Conservation (phyloP, 2,797 vertebrate species). For the Semotilus atromaculatus region DNA sequence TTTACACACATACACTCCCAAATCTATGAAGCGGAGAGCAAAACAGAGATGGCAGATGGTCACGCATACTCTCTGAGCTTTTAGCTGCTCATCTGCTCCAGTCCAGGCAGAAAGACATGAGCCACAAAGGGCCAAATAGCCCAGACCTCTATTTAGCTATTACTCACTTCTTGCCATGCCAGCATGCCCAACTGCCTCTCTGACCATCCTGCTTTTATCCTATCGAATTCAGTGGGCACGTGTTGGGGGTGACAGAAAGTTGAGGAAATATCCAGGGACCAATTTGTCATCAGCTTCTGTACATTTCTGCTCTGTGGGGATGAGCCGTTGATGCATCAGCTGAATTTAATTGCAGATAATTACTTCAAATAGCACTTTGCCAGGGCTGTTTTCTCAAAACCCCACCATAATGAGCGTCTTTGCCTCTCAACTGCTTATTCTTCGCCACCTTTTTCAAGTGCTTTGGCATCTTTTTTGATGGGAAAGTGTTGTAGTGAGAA, state of each 20-base stretch:
- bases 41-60: constrained; percentile 58
- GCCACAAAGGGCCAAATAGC: constrained; percentile 34
- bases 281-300: constrained; percentile 56
- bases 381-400: constrained; percentile 42
- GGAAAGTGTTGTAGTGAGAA: constrained; percentile 34
- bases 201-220: constrained; percentile 20
- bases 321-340: constrained; percentile 43
- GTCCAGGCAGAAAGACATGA: constrained; percentile 23
- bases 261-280: constrained; percentile 51
- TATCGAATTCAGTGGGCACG: neutral
- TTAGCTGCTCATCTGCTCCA: constrained; percentile 37
- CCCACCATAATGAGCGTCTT: constrained; percentile 46
- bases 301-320: constrained; percentile 36
- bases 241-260: constrained; percentile 28
- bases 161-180: constrained; percentile 22
- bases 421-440: constrained; percentile 34
- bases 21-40: constrained; percentile 29
- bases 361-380: constrained; percentile 48
- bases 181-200: constrained; percentile 20
- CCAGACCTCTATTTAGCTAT: constrained; percentile 34
- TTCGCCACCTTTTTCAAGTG: constrained; percentile 39
- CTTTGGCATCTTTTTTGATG: constrained; percentile 15
- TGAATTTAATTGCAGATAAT: constrained; percentile 51
- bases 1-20: constrained; percentile 22
- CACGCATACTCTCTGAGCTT: constrained; percentile 29